These are phyloP conservation scores for Philopotamus ludificatus DNA, from an alignment of 1,140 invertebrate species.

Conservation along the genomic window DNA sequence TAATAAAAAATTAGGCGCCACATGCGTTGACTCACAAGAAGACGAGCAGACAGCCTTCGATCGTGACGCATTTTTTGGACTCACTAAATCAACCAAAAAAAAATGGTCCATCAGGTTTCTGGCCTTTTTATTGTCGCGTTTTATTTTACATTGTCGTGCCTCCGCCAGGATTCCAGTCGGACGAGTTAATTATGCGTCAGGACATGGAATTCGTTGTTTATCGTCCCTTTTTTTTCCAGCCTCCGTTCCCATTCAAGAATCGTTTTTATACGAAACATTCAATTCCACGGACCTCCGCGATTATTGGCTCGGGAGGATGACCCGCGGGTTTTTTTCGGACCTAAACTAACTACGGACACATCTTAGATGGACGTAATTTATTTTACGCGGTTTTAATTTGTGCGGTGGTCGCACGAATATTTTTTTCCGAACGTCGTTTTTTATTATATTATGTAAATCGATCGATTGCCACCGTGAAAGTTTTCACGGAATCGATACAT, in stretches of 20 bases:
- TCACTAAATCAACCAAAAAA: too few species aligned
- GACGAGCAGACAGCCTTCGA: too few species aligned
- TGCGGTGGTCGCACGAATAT: too few species aligned
- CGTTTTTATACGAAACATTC: background rate
- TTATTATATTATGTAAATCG: background rate
- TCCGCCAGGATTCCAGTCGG: slow-evolving; percentile 9
- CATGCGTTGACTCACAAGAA: too few species aligned
- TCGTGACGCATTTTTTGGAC: too few species aligned
- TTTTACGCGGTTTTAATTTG: background rate
- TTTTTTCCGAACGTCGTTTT: too few species aligned
- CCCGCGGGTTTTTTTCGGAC: background rate
- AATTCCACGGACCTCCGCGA: background rate
- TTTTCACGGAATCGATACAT: background rate
- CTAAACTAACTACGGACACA: background rate
- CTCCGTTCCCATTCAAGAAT: slow-evolving; percentile 10
- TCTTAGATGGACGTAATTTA: background rate
- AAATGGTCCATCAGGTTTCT: background rate
- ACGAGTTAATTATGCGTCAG: slow-evolving; percentile 20
- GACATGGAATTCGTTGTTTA: slow-evolving; percentile 12
- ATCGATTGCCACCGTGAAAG: background rate
- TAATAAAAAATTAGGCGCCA: too few species aligned
- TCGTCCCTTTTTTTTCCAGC: slow-evolving; percentile 4
- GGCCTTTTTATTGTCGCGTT: background rate
- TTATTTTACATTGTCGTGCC: slow-evolving; percentile 8
- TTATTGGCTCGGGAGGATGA: background rate